Conservation (phyloP, 1,140 invertebrate genomes). For the Caerostris extrusa region DNA sequence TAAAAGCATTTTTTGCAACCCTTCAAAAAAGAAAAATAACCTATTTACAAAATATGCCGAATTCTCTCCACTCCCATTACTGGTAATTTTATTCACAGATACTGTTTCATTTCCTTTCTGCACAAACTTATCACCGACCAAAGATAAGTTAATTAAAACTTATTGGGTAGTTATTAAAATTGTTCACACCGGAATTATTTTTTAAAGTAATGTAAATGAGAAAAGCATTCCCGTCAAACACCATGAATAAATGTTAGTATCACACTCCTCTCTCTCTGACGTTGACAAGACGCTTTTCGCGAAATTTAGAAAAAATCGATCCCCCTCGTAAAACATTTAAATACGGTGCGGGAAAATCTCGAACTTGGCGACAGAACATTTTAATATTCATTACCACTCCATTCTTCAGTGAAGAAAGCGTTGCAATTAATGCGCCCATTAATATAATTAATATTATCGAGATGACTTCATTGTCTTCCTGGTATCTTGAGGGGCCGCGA, state of each 20-base stretch:
- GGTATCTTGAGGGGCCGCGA: not conserved
- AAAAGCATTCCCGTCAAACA: not conserved
- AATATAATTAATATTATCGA: constrained; percentile 49
- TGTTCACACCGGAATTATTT: not conserved
- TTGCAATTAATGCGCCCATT: constrained; percentile 60
- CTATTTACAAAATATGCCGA: too few species aligned
- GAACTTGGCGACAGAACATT: constrained; percentile 34
- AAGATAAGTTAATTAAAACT: constrained; percentile 1
- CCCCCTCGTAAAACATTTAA: constrained; percentile 37
- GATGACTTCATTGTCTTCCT: constrained; percentile 40
- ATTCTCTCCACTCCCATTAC: too few species aligned
- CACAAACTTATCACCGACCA: not conserved
- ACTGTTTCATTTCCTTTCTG: not conserved
- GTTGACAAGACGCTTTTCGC: constrained; percentile 6
- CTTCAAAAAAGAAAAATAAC: too few species aligned
- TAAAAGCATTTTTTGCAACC: too few species aligned
- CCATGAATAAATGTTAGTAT: constrained; percentile 35
- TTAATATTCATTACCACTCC: constrained; percentile 64
- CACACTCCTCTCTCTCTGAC: not conserved
- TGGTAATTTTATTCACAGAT: not conserved
- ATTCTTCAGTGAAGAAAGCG: not conserved
- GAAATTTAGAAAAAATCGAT: constrained; percentile 51
- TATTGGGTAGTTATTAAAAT: constrained; percentile 28
- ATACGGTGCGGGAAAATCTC: constrained; percentile 42
- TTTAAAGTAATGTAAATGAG: not conserved